Conservation (phyloP, 2,113 vertebrate species). For the Capreolus pygargus region DNA sequence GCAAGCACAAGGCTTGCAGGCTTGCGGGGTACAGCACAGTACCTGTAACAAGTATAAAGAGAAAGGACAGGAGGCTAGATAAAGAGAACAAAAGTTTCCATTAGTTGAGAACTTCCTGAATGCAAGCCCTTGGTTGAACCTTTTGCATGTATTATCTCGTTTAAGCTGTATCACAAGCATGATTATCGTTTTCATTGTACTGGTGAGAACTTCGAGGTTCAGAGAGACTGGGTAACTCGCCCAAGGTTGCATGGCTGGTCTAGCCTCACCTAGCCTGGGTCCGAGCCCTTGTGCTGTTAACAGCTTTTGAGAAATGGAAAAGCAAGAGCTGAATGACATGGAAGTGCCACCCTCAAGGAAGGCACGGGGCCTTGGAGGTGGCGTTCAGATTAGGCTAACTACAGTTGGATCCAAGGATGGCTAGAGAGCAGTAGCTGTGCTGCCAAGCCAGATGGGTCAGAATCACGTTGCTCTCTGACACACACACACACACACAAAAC, state of each 20-base stretch:
- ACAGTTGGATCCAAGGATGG: not conserved
- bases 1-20: not conserved
- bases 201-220: not conserved
- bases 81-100: not conserved
- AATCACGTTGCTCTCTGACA: not conserved
- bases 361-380: rapidly evolving
- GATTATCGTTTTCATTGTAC: not conserved
- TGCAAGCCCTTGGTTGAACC: not conserved
- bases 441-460: not conserved
- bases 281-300: not conserved
- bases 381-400: not conserved
- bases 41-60: not conserved
- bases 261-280: not conserved
- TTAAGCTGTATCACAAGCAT: not conserved
- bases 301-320: not conserved
- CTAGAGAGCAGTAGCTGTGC: not conserved
- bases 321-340: not conserved
- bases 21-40: not conserved
- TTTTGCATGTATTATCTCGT: not conserved
- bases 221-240: not conserved
- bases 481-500: too few relatives aligned
- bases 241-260: not conserved
- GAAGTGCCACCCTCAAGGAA: not conserved
- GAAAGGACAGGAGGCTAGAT: not conserved
- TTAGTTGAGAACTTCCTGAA: not conserved